Conservation (phyloP, 2,888 invertebrate genomes). For the Galerucella nymphaeae region DNA sequence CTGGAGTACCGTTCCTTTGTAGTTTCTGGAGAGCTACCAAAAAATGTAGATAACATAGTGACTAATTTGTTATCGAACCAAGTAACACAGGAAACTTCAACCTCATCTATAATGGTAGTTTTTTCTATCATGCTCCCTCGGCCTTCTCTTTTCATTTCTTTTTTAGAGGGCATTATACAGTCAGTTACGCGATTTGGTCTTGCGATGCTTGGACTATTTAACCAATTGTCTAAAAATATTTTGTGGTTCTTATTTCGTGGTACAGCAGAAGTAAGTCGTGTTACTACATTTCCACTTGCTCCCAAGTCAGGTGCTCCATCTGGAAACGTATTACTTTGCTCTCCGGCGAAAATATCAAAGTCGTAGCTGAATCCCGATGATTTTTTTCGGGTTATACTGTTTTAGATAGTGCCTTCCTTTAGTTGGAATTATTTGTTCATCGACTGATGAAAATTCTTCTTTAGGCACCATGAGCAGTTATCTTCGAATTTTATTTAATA, state of each 20-base stretch:
- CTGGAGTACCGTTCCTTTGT: constrained; percentile 5
- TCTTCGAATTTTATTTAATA: no score
- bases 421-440: constrained; percentile 34
- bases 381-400: constrained; percentile 32
- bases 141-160: no score
- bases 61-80: constrained; percentile 20
- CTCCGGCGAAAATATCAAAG: constrained; percentile 32
- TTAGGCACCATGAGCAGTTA: not conserved
- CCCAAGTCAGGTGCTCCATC: constrained; percentile 30
- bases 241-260: constrained; percentile 29
- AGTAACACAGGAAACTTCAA: constrained; percentile 5
- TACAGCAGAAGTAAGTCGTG: constrained; percentile 13
- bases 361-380: constrained; percentile 36
- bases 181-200: no score
- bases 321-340: constrained; percentile 30
- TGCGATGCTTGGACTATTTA: constrained; percentile 47
- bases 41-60: constrained; percentile 11
- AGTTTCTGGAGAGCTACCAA: constrained; percentile 5
- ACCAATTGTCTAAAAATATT: constrained; percentile 57
- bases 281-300: constrained; percentile 30
- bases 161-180: no score
- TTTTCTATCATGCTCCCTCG: no score
- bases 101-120: constrained; percentile 4
- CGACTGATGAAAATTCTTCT: constrained; percentile 14
- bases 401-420: constrained; percentile 20